Conservation (phyloP, 2,888 invertebrate species). For the Drosophila picticornis region DNA sequence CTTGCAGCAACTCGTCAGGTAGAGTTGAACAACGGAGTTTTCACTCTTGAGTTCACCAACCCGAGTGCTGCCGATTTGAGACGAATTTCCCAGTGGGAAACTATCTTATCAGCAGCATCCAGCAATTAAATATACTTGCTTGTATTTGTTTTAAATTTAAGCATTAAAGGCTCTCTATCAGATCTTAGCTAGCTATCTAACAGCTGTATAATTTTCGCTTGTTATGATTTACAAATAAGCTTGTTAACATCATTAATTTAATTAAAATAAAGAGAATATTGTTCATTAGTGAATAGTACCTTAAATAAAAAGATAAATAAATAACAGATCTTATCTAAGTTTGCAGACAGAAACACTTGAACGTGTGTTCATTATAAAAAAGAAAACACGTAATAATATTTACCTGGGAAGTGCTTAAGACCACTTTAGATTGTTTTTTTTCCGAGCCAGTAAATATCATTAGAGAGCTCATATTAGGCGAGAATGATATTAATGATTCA, state of each 20-base stretch:
- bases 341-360: neutral
- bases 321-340: neutral
- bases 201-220: neutral
- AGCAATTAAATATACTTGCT: neutral
- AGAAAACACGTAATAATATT: conserved; percentile 17
- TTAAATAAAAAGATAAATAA: neutral
- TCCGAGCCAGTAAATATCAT: conserved; percentile 97
- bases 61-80: neutral
- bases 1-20: too few species aligned
- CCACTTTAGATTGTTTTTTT: conserved; percentile 96
- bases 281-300: neutral
- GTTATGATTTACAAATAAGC: neutral
- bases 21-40: too few species aligned
- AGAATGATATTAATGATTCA: conserved; percentile 94
- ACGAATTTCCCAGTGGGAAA: neutral
- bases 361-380: neutral
- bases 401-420: conserved; percentile 96
- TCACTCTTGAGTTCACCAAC: too few species aligned
- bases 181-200: neutral
- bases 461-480: conserved; percentile 95
- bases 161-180: neutral
- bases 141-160: neutral
- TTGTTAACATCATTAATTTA: neutral
- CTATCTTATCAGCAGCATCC: neutral
- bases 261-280: neutral